phyloP scores from a whole-genome alignment of 2,797 vertebrate genomes.

The Pterois miles region DNA sequence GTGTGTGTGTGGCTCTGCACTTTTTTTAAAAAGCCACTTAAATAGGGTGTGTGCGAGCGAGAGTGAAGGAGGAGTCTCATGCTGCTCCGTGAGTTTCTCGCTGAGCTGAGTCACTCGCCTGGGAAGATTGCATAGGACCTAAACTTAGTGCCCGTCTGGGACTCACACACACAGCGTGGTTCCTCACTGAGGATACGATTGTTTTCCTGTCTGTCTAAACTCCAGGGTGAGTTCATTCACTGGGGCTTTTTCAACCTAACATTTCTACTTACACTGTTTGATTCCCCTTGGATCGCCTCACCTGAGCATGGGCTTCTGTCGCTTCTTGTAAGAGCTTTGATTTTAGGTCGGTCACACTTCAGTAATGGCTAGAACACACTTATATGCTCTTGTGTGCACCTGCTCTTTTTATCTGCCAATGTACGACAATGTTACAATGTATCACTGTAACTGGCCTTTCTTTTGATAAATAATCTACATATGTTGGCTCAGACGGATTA shows the following conservation, averaged over 20 bases:
- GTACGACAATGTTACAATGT: constrained; percentile 7
- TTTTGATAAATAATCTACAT: neutral
- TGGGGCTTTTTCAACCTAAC: neutral
- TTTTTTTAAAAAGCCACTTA: constrained; percentile 32
- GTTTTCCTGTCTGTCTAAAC: constrained; percentile 5
- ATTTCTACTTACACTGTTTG: neutral
- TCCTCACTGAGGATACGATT: constrained; percentile 17
- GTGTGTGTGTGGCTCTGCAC: neutral
- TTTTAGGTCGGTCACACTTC: neutral
- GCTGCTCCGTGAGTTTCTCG: constrained; percentile 1
- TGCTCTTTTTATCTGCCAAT: constrained; percentile 1
- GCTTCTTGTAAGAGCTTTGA: neutral
- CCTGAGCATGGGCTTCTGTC: neutral
- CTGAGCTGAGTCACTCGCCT: constrained; percentile 60
- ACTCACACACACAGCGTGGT: constrained; percentile 14
- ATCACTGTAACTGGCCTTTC: neutral
- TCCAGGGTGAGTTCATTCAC: constrained; percentile 63
- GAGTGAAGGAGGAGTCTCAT: constrained; percentile 64
- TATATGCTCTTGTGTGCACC: neutral
- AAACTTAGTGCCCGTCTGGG: constrained; percentile 49
- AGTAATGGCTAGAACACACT: neutral
- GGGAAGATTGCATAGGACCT: constrained; percentile 54
- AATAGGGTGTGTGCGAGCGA: constrained; percentile 28
- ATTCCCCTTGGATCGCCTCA: neutral
- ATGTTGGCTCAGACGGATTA: neutral